phyloP scores from a whole-genome alignment of 2,888 invertebrate genomes.

The Neelides folsomi region DNA sequence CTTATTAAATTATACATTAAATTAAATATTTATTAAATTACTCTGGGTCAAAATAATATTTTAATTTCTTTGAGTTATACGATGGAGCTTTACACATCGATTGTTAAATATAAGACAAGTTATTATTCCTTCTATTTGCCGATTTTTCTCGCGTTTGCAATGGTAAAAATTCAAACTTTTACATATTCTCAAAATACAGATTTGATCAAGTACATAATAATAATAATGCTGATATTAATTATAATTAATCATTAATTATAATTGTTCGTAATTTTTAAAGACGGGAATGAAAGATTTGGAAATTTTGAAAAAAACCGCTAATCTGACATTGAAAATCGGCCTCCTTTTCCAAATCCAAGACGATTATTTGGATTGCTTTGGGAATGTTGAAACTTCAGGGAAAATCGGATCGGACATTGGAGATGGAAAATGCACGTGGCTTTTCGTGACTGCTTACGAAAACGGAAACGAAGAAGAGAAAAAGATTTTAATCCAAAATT shows the following conservation, averaged over 20 bases:
- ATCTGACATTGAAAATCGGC: conserved; percentile 79
- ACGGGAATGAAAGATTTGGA: conserved; percentile 56
- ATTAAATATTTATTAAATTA: neutral
- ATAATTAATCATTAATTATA: conserved; percentile 12
- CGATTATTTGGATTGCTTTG: conserved; percentile 82
- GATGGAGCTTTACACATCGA: conserved; percentile 70
- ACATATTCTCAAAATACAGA: neutral
- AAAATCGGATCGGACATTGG: conserved; percentile 82
- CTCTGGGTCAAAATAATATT: too few species aligned
- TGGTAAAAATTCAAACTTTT: conserved; percentile 47
- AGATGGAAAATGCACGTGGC: conserved; percentile 93
- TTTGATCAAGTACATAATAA: neutral
- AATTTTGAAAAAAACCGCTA: conserved; percentile 69
- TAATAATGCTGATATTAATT: conserved; percentile 1
- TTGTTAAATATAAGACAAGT: conserved; percentile 81
- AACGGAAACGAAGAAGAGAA: conserved; percentile 56
- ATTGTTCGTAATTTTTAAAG: conserved; percentile 37
- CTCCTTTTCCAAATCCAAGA: conserved; percentile 90
- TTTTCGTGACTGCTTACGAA: conserved; percentile 75
- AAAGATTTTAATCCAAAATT: neutral
- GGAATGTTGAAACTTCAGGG: conserved; percentile 68
- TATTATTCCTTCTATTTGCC: conserved; percentile 91
- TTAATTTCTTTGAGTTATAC: conserved; percentile 46
- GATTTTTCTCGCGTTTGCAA: conserved; percentile 69
- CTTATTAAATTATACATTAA: neutral